Evolutionary conservation across 2,888 invertebrate species (phyloP), one percentile per base, ranked within the genome.

Genomic region (Chesias legatella): DNA sequence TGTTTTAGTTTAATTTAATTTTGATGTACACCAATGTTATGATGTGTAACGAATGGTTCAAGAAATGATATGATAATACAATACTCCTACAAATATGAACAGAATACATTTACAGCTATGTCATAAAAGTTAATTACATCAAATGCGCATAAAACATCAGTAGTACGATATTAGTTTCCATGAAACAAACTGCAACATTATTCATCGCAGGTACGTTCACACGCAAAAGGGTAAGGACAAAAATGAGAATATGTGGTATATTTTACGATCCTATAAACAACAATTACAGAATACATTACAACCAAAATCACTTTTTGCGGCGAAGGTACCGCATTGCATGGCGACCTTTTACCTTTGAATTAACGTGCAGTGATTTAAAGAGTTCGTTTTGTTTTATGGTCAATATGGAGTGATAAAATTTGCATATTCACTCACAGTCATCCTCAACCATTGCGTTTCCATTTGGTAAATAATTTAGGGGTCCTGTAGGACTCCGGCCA

Each of bases 381-480:
- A 51, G 53, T 46, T 48, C 61, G 66, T 66, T 71, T 73, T 73
- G 65, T 71, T 82, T 81, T 81, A 82, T 71, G 67, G 62, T 56
- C 60, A 80, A 83, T 84, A 77, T 71, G 66, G 9, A 69, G 80
- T 83, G 77, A 85, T 85, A 76, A 88, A 83, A 84, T 88, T 85
- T 88, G 79, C 86, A 86, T 85, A 82, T 80, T 77, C 79, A 83
- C 84, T 81, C 81, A 72, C 80, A 83, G 83, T 82, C 78, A 76
- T 83, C 79, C 74, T 69, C 77, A 74, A 71, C 85, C 85, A 86
- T 88, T 86, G 86, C 86, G 86, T 88, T 84, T 82, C 84, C 82
- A 86, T 88, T 88, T 84, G 80, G 82, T 84, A 84, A 86, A 88
- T 88, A 88, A 88, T 88, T 86, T 88, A 86, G 80, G 69, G 75